A percentile compares a stretch with the other conserved stretches of the same genome.
phyloP scores from a whole-genome alignment of 2,888 invertebrate genomes.

The Mythimna vitellina region DNA sequence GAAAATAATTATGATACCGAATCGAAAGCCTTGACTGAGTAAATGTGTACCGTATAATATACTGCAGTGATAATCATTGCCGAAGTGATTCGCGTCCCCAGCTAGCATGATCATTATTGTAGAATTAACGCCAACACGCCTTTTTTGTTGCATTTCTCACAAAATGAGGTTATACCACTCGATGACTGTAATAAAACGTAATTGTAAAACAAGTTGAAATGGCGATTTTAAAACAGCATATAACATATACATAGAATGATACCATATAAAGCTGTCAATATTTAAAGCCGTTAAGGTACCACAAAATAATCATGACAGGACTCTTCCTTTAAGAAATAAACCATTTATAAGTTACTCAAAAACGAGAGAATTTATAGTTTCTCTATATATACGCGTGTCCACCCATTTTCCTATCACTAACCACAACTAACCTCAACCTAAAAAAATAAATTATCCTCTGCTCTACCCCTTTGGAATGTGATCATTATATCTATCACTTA shows the following conservation, averaged over 20 bases:
- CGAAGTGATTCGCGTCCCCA: conserved; percentile 42
- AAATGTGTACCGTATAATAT: conserved; percentile 54
- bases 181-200: conserved; percentile 41
- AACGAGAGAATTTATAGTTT: not conserved
- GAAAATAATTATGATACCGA: conserved; percentile 62
- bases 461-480: not conserved
- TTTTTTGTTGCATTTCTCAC: conserved; percentile 49
- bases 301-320: not conserved
- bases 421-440: too few relatives aligned
- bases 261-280: not conserved
- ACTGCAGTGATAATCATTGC: conserved; percentile 57
- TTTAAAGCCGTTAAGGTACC: conserved; percentile 4
- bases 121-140: conserved; percentile 53
- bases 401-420: not conserved
- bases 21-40: conserved; percentile 54
- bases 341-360: not conserved
- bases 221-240: conserved; percentile 20
- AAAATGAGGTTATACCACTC: conserved; percentile 50
- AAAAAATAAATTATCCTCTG: not conserved
- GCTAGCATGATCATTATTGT: conserved; percentile 54
- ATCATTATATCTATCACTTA: not conserved
- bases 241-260: conserved; percentile 3
- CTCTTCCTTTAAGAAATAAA: not conserved
- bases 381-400: not conserved
- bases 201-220: conserved; percentile 35